Evolutionary conservation across 2,888 invertebrate genomes (phyloP).

Genomic region (Spisula solida): DNA sequence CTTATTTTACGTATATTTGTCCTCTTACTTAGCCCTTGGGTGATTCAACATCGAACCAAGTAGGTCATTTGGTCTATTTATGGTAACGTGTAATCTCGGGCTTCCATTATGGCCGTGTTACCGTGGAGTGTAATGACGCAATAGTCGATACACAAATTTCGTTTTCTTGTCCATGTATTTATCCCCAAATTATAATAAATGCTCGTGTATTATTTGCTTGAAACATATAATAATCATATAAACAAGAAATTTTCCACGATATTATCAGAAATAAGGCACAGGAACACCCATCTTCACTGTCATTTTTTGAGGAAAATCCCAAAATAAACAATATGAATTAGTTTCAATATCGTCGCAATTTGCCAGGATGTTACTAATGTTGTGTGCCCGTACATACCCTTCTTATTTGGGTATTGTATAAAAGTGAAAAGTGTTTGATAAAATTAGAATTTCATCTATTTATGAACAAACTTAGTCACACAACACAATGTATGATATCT

Average conservation of each 20-base stretch:
- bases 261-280: not conserved
- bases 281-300: not conserved
- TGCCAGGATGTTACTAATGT: not conserved
- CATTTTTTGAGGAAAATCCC: not conserved
- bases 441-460: too few species aligned
- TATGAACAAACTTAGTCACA: too few species aligned
- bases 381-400: not conserved
- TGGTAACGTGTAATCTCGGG: conserved; percentile 57
- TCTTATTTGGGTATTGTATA: too few species aligned
- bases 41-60: not conserved
- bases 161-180: not conserved
- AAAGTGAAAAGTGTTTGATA: too few species aligned
- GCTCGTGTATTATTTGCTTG: too few species aligned
- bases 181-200: too few species aligned
- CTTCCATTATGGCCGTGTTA: conserved; percentile 33
- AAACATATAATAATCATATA: too few species aligned
- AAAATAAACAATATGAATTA: not conserved
- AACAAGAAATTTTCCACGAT: too few species aligned
- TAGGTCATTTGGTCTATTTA: conserved; percentile 55
- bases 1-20: not conserved
- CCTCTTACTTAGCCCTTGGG: not conserved
- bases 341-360: not conserved
- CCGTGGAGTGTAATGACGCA: conserved; percentile 46
- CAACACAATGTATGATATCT: too few species aligned
- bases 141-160: conserved; percentile 12